Percentiles rank a stretch among this genome's conserved stretches.
phyloP scores from a whole-genome alignment of 2,797 vertebrate species.

The Trematomus bernacchii region DNA sequence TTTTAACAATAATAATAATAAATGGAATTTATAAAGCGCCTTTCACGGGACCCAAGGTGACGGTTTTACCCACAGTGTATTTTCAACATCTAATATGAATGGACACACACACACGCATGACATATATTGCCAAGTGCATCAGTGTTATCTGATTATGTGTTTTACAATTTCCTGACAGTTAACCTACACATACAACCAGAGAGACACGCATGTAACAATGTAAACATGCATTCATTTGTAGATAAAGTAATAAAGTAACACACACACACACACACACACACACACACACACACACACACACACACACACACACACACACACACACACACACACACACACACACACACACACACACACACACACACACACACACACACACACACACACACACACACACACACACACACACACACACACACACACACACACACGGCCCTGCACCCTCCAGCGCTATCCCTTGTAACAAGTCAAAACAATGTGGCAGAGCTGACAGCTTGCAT shows the following conservation, averaged over 20 bases:
- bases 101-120: slow-evolving; percentile 6
- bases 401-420: slow-evolving; percentile 2
- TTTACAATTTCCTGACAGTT: slow-evolving; percentile 1
- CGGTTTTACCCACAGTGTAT: not conserved
- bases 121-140: not conserved
- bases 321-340: too few species aligned
- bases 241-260: slow-evolving; percentile 21
- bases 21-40: too few species aligned
- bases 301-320: too few species aligned
- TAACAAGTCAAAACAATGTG: slow-evolving; percentile 81
- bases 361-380: slow-evolving; percentile 31
- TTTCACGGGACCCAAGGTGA: too few species aligned
- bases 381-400: slow-evolving; percentile 20
- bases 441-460: slow-evolving; percentile 62
- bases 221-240: slow-evolving; percentile 37
- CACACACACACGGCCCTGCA: slow-evolving; percentile 20
- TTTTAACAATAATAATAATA: too few species aligned
- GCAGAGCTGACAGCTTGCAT: slow-evolving; percentile 77
- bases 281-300: slow-evolving; percentile 13
- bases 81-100: not conserved
- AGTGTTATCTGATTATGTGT: slow-evolving; percentile 2
- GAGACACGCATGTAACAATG: slow-evolving; percentile 6
- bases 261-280: slow-evolving; percentile 17
- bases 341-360: too few species aligned
- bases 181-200: not conserved